phyloP scores from a whole-genome alignment of 1,140 invertebrate species.

The Armadillidium nasatum region DNA sequence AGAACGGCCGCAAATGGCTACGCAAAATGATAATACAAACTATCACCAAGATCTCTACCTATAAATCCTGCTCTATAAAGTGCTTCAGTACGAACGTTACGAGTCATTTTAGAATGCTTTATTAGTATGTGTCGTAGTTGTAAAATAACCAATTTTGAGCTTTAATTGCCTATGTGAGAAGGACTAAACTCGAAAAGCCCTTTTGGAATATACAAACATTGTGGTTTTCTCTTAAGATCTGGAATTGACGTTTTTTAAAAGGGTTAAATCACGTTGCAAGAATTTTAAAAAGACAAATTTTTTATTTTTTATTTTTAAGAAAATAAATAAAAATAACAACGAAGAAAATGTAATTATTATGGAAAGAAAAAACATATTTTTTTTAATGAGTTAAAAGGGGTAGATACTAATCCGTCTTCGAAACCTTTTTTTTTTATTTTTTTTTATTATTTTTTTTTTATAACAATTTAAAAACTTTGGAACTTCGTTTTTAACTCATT shows the following conservation, averaged over 20 bases:
- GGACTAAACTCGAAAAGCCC: neutral
- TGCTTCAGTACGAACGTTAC: neutral
- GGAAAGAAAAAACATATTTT: constrained; percentile 4
- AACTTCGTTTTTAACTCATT: too few species aligned
- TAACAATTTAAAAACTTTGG: too few species aligned
- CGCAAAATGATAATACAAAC: neutral
- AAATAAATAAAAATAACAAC: constrained; percentile 7
- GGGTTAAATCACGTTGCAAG: constrained; percentile 11
- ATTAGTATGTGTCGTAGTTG: neutral
- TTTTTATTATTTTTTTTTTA: too few species aligned
- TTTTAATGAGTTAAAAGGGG: constrained; percentile 1
- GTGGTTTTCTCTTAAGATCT: constrained; percentile 10
- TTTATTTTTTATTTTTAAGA: neutral
- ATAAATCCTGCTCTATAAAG: neutral
- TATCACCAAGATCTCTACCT: neutral
- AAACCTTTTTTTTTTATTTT: neutral
- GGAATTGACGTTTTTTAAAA: constrained; percentile 12
- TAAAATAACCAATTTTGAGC: neutral
- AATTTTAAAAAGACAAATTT: constrained; percentile 1
- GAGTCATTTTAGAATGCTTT: constrained; percentile 13
- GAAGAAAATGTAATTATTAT: constrained; percentile 7
- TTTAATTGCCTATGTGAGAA: neutral
- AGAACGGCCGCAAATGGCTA: neutral
- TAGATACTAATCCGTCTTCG: neutral
- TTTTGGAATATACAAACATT: neutral